Evolutionary conservation across 1,140 invertebrate species (phyloP).

Genomic region (Papilio glaucus): DNA sequence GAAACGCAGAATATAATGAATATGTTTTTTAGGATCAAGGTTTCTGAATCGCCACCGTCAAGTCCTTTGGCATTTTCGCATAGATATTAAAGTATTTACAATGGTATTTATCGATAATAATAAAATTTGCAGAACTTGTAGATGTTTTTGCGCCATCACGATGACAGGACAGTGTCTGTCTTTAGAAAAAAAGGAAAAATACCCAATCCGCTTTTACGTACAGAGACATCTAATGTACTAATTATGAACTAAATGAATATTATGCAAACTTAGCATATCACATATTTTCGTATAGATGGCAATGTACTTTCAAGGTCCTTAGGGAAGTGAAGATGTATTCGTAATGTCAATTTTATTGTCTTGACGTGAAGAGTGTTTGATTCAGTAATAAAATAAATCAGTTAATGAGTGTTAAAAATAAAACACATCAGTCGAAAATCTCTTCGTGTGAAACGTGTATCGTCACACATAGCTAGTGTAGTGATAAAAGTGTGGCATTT

Average conservation of each 20-base stretch:
- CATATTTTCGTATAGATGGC: conserved; percentile 55
- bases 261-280: conserved; percentile 12
- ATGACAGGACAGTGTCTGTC: no score
- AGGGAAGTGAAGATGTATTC: conserved; percentile 41
- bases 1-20: no score
- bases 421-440: not conserved
- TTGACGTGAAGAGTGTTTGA: conserved; percentile 14
- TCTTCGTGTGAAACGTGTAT: not conserved
- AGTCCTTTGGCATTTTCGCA: no score
- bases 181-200: no score
- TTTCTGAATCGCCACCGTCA: no score
- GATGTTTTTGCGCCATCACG: no score
- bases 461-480: not conserved
- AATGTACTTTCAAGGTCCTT: conserved; percentile 38
- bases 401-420: not conserved
- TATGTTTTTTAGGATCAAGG: no score
- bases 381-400: conserved; percentile 25
- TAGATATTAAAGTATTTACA: no score
- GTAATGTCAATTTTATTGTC: conserved; percentile 26
- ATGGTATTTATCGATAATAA: no score
- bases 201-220: not conserved
- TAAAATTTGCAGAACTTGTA: no score
- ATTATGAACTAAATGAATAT: not conserved
- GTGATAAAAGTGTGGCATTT: not conserved
- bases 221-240: conserved; percentile 26